Conservation (phyloP, 2,113 vertebrate species). For the Willisornis vidua region DNA sequence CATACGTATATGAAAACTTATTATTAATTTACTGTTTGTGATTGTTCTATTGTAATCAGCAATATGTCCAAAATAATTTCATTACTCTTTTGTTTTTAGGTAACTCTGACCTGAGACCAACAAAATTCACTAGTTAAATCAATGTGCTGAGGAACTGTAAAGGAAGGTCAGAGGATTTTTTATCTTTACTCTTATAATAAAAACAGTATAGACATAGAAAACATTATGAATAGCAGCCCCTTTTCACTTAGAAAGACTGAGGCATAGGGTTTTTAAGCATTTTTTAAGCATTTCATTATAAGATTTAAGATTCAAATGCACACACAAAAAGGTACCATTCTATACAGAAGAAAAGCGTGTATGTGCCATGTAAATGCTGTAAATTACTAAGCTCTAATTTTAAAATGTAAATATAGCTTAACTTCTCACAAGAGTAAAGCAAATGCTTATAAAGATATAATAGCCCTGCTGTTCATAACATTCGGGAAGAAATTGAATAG, state of each 20-base stretch:
- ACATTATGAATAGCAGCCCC: background rate
- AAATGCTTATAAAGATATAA: background rate
- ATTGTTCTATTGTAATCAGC: background rate
- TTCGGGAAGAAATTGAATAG: background rate
- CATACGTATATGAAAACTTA: background rate
- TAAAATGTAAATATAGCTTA: background rate
- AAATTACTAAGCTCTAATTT: background rate
- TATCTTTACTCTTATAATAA: background rate
- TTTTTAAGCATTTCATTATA: background rate
- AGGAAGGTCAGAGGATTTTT: background rate
- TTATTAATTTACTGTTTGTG: background rate
- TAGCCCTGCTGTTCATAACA: background rate
- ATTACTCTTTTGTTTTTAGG: background rate
- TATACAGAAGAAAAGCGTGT: background rate
- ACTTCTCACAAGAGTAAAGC: background rate
- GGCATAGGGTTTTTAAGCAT: background rate
- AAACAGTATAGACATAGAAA: background rate
- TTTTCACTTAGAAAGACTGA: background rate
- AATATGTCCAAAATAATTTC: background rate
- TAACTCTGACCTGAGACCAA: background rate
- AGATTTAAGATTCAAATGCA: background rate
- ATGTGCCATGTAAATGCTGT: background rate
- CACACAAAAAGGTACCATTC: background rate
- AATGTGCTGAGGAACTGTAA: background rate
- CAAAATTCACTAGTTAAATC: background rate